A percentile compares a stretch with the other conserved stretches of the same genome.
These are phyloP conservation scores for Condylura cristata DNA, from an alignment of 2,113 vertebrate species.

Conservation along the genomic window DNA sequence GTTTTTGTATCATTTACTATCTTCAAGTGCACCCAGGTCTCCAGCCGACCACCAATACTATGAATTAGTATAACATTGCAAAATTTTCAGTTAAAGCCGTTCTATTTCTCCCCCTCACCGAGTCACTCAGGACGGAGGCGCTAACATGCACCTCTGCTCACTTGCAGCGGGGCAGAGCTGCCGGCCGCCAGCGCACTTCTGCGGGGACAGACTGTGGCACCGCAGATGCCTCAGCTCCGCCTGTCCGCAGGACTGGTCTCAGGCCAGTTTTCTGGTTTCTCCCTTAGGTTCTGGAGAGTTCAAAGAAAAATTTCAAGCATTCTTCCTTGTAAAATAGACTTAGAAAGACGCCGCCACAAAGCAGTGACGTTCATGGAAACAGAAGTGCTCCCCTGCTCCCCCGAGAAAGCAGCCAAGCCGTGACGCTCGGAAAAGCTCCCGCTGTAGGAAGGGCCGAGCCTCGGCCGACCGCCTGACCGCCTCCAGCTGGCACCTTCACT, in stretches of 20 bases:
- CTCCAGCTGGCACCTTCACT: too few relatives aligned
- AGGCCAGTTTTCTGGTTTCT: not conserved
- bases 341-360: not conserved
- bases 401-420: not conserved
- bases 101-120: too few relatives aligned
- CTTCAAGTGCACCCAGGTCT: too few relatives aligned
- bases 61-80: too few relatives aligned
- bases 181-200: not conserved
- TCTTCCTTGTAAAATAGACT: not conserved
- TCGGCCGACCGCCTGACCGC: too few relatives aligned
- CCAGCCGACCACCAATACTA: too few relatives aligned
- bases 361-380: not conserved
- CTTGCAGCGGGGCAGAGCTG: not conserved
- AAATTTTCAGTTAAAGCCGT: too few relatives aligned
- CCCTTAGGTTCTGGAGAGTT: constrained; percentile 69
- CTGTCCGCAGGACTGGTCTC: constrained; percentile 59
- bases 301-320: constrained; percentile 17
- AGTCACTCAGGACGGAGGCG: not conserved
- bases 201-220: too few relatives aligned
- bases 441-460: too few relatives aligned
- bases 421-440: too few relatives aligned
- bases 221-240: not conserved
- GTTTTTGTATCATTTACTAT: too few relatives aligned
- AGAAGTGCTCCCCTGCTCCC: not conserved
- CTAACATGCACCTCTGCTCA: not conserved